Evolutionary conservation across 2,797 vertebrate genomes (phyloP).

Genomic region (Scolopax rusticola): DNA sequence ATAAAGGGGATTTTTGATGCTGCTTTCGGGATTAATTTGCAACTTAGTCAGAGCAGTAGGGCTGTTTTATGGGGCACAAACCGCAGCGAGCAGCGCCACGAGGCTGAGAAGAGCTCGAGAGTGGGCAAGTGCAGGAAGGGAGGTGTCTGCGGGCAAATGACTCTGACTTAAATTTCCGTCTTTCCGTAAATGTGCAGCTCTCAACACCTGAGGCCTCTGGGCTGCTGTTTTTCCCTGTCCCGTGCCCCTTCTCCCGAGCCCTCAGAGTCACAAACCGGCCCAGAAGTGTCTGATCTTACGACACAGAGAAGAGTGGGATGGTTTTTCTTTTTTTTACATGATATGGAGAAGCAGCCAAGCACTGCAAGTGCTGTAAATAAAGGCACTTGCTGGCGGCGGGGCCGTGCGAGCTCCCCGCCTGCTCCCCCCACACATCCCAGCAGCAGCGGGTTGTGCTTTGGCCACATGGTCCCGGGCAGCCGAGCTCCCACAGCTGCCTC

Average conservation of each 20-base stretch:
- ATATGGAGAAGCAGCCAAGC: neutral
- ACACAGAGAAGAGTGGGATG: neutral
- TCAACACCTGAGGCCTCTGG: neutral
- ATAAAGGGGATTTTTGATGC: neutral
- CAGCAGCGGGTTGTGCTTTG: neutral
- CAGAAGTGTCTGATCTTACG: neutral
- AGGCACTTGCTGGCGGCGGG: neutral
- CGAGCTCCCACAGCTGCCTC: neutral
- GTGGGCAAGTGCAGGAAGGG: conserved; percentile 17
- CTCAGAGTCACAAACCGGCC: neutral
- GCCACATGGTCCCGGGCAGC: neutral
- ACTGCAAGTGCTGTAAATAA: conserved; percentile 39
- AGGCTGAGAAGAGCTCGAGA: neutral
- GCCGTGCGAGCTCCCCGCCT: neutral
- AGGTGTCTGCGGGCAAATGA: neutral
- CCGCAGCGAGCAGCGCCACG: neutral
- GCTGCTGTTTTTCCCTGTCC: neutral
- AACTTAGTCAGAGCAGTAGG: neutral
- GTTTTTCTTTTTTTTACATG: neutral
- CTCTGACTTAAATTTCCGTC: conserved; percentile 3
- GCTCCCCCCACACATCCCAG: neutral
- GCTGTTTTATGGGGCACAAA: neutral
- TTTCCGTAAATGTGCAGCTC: neutral
- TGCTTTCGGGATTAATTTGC: neutral
- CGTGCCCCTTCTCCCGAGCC: neutral